Evolutionary conservation across 2,888 invertebrate genomes (phyloP), one percentile per base, ranked within the genome.

Genomic region (Myopa tessellatipennis): DNA sequence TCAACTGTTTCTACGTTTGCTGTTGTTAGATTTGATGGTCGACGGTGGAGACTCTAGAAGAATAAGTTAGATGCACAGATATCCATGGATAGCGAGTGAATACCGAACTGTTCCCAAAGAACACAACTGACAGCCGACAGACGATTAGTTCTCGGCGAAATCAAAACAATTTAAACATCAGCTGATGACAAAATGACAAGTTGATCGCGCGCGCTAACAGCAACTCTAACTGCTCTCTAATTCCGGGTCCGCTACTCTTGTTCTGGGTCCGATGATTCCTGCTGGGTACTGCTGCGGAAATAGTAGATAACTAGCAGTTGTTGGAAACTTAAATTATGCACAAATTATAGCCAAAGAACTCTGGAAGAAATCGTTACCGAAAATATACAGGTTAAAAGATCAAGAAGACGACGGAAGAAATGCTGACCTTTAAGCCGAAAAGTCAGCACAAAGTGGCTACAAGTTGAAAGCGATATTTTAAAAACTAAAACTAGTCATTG

Each of bases 121-220:
- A 73, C 36, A 12, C 26, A 61, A 61, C 61, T 40, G 45, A 18
- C 34, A 34, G 34, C 36, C 50, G 52, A 65, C 65, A 74, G 52
- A 58, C 63, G 74, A 74, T 65, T 65, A 74, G 50, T 65, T 74
- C 38, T 34, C 61, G 18, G 52, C 63, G 52, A 74, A 74, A 65
- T 74, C 65, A 50, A 63, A 65, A 36, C 65, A 74, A 74, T 74
- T 74, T 74, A 65, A 52, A 63, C 65, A 65, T 74, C 74, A 74
- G 50, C 74, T 65, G 65, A 74, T n/a, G 65, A 65, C 74, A 74
- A 74, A 74, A 58, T 63, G 65, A 74, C 74, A 65, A 34, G 52
- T 65, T 74, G 50, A 63, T 52, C 52, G 65, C 50, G 34, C 50
- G 34, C 63, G 18, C 18, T 69, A 14, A 69, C 69, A 50, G 69